phyloP scores from a whole-genome alignment of 2,888 invertebrate genomes.

The Drosophila mimica region DNA sequence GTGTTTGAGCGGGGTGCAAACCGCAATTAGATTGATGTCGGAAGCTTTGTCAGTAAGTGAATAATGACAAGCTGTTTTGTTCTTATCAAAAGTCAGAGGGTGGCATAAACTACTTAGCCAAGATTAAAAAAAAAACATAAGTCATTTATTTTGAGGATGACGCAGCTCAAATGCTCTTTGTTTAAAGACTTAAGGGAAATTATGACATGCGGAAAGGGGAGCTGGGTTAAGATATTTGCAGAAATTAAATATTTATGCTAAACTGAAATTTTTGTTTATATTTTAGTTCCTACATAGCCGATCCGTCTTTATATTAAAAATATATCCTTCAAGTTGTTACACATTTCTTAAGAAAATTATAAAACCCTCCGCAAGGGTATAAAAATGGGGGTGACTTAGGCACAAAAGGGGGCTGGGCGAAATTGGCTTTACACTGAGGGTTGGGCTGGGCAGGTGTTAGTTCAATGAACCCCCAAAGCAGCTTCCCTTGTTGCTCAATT shows the following conservation, averaged over 20 bases:
- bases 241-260: not conserved
- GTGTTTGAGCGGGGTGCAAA: not conserved
- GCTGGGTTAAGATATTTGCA: not conserved
- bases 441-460: constrained; percentile 44
- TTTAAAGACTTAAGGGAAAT: not conserved
- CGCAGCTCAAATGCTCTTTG: not conserved
- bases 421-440: constrained; percentile 40
- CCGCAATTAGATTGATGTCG: constrained; percentile 49
- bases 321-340: too few relatives aligned
- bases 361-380: not conserved
- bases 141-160: not conserved
- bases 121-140: constrained; percentile 54
- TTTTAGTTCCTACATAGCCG: too few relatives aligned
- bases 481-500: constrained; percentile 4
- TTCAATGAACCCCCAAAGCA: constrained; percentile 51
- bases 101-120: constrained; percentile 52
- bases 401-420: constrained; percentile 2
- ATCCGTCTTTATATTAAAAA: not conserved
- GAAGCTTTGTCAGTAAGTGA: constrained; percentile 43
- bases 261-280: not conserved
- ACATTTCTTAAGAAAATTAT: not conserved
- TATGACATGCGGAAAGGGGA: not conserved
- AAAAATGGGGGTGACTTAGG: constrained; percentile 50
- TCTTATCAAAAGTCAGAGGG: constrained; percentile 23
- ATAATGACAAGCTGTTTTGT: constrained; percentile 55